These are phyloP conservation scores for Calameuta idolon DNA, from an alignment of 2,888 invertebrate species.

Conservation along the genomic window DNA sequence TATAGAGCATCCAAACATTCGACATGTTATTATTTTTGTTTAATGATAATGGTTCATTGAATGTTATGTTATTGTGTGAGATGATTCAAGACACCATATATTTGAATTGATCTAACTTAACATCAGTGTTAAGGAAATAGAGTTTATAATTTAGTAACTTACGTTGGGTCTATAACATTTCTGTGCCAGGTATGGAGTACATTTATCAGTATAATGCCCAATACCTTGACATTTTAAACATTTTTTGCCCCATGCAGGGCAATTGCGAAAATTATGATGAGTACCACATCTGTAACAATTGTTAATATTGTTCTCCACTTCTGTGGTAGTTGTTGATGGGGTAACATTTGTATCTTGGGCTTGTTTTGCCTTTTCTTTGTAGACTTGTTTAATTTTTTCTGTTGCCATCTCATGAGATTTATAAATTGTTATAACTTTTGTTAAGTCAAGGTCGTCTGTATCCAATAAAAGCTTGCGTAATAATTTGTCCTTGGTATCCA, in stretches of 20 bases:
- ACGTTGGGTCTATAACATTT: not conserved
- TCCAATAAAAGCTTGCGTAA: slow-evolving; percentile 18
- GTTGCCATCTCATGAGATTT: slow-evolving; percentile 19
- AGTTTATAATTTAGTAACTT: not conserved
- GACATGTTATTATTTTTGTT: too few relatives aligned
- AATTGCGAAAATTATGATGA: slow-evolving; percentile 26
- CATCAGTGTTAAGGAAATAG: too few relatives aligned
- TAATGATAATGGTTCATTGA: too few relatives aligned
- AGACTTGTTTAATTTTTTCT: slow-evolving; percentile 3
- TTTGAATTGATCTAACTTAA: not conserved
- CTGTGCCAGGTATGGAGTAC: not conserved
- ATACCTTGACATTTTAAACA: slow-evolving; percentile 31
- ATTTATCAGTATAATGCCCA: slow-evolving; percentile 26
- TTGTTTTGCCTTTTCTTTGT: slow-evolving; percentile 13
- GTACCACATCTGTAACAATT: slow-evolving; percentile 32
- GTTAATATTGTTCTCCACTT: not conserved
- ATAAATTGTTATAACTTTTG: slow-evolving; percentile 18
- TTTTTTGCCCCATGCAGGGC: slow-evolving; percentile 36
- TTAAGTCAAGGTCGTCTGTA: slow-evolving; percentile 21
- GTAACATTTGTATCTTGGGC: slow-evolving; percentile 20
- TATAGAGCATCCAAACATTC: too few relatives aligned
- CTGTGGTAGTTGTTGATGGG: slow-evolving; percentile 11
- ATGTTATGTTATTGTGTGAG: too few relatives aligned
- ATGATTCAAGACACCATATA: not conserved
- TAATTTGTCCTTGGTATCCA: slow-evolving; percentile 22